Percentiles rank a stretch among this genome's conserved stretches.
phyloP scores from a whole-genome alignment of 2,888 invertebrate genomes.

The Limnephilus marmoratus region DNA sequence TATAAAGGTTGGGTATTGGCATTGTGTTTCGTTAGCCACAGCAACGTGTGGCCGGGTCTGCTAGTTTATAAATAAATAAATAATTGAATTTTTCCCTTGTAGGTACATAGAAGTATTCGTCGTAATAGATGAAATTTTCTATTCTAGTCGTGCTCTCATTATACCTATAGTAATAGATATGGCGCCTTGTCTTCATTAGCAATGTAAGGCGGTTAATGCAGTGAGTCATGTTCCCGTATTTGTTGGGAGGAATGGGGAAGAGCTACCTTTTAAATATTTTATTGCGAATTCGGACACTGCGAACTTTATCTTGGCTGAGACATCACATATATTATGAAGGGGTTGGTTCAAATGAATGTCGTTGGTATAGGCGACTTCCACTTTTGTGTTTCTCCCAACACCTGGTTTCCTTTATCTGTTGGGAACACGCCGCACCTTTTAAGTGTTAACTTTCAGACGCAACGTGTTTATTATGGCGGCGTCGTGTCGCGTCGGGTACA shows the following conservation, averaged over 20 bases:
- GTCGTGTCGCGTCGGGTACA: background rate
- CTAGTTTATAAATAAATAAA: too few relatives aligned
- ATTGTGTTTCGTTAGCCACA: too few relatives aligned
- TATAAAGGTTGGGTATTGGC: too few relatives aligned
- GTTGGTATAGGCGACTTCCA: slow-evolving; percentile 31
- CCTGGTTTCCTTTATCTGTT: slow-evolving; percentile 56
- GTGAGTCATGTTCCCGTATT: background rate
- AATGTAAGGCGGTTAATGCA: background rate
- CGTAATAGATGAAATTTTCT: background rate
- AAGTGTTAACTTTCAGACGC: slow-evolving; percentile 5
- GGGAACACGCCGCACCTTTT: slow-evolving; percentile 46
- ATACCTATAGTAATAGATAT: background rate
- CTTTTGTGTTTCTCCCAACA: slow-evolving; percentile 44
- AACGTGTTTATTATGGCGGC: background rate
- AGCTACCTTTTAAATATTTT: slow-evolving; percentile 47
- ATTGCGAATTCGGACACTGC: slow-evolving; percentile 45
- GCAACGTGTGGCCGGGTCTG: too few relatives aligned
- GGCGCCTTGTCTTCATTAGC: background rate
- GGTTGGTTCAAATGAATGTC: slow-evolving; percentile 51
- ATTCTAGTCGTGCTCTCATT: background rate
- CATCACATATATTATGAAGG: slow-evolving; percentile 55
- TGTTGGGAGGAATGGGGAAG: background rate
- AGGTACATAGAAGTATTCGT: background rate
- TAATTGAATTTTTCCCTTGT: too few relatives aligned
- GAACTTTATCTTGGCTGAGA: slow-evolving; percentile 55